These are phyloP conservation scores for Pammene aurita DNA, from an alignment of 2,888 invertebrate species.

Conservation along the genomic window DNA sequence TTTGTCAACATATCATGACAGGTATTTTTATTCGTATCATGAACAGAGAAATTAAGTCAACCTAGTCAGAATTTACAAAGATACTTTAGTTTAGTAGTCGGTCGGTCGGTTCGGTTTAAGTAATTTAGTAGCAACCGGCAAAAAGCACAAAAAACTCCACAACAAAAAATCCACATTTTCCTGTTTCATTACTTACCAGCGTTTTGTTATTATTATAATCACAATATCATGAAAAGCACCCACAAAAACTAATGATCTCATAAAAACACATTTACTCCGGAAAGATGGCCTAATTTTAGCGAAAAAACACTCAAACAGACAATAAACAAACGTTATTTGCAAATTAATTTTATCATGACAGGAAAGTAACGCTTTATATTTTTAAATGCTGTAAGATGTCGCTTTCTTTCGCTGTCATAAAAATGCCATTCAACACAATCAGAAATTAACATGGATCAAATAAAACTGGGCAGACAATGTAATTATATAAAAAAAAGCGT, in stretches of 20 bases:
- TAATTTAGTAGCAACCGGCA: no score
- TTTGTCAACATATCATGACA: neutral
- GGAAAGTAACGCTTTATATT: neutral
- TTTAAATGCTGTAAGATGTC: neutral
- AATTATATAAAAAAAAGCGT: no score
- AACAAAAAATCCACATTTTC: neutral
- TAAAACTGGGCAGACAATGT: neutral
- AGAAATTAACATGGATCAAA: neutral
- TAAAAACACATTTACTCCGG: slow-evolving; percentile 9
- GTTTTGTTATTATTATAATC: slow-evolving; percentile 3
- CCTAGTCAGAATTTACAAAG: no score
- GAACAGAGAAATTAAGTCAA: no score
- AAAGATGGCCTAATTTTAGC: slow-evolving; percentile 6
- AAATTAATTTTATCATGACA: neutral
- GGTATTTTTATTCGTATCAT: neutral
- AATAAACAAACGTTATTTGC: slow-evolving; percentile 17
- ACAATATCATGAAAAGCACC: slow-evolving; percentile 5
- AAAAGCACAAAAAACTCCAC: no score
- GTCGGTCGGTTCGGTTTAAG: no score
- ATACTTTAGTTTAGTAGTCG: no score
- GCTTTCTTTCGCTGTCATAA: neutral
- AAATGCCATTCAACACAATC: slow-evolving; percentile 1
- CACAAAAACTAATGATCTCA: slow-evolving; percentile 12
- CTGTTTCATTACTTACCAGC: neutral
- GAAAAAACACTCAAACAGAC: slow-evolving; percentile 3